These are phyloP conservation scores for Halcyon badia DNA, from an alignment of 2,797 vertebrate species.

Conservation along the genomic window DNA sequence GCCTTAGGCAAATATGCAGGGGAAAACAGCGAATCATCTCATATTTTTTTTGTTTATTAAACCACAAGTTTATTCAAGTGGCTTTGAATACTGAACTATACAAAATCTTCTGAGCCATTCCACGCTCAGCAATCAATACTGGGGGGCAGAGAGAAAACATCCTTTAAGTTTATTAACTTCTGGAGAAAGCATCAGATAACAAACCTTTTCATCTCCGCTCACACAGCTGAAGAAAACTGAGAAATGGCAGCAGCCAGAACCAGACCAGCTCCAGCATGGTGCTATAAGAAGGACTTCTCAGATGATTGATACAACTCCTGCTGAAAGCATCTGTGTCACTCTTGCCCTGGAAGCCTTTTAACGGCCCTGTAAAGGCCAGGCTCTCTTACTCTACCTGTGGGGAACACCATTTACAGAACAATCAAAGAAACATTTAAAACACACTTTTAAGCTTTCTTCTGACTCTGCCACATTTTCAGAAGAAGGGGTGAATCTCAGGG, in stretches of 20 bases:
- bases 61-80: constrained; percentile 32
- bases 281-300: not conserved
- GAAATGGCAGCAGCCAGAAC: not conserved
- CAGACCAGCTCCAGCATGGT: not conserved
- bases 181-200: not conserved
- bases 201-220: not conserved
- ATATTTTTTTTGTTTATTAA: constrained; percentile 65
- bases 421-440: not conserved
- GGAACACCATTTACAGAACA: not conserved
- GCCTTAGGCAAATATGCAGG: constrained; percentile 50
- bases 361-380: not conserved
- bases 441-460: not conserved
- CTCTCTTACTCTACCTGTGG: not conserved
- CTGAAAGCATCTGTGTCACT: not conserved
- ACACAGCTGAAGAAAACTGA: not conserved
- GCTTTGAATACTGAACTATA: constrained; percentile 42
- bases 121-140: not conserved
- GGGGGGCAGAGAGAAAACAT: not conserved
- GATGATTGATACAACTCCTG: not conserved
- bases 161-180: constrained; percentile 24
- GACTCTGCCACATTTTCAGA: not conserved
- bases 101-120: not conserved
- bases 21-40: constrained; percentile 48
- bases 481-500: rapidly evolving
- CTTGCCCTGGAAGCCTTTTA: not conserved